Evolutionary conservation across 2,888 invertebrate genomes (phyloP).

Genomic region (Lycophotia porphyrea): DNA sequence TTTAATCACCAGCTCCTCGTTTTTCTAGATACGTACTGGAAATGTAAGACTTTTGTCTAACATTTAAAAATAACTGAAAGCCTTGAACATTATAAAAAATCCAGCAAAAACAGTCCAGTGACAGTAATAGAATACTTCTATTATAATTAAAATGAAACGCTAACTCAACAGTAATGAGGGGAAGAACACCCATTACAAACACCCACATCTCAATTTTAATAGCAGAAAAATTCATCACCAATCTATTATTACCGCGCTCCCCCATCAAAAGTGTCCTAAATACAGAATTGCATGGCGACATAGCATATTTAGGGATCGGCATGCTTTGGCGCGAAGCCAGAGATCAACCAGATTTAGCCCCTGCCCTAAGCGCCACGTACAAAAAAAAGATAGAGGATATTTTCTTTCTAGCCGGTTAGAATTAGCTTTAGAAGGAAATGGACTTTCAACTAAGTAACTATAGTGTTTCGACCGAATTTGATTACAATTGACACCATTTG

Average conservation of each 20-base stretch:
- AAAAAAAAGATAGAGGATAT: slow-evolving; percentile 57
- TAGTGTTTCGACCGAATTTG: background rate
- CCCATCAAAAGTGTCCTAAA: slow-evolving; percentile 86
- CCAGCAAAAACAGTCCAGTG: background rate
- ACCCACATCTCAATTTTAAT: slow-evolving; percentile 53
- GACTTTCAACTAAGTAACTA: slow-evolving; percentile 1
- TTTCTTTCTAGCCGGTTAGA: slow-evolving; percentile 39
- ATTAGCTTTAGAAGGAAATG: slow-evolving; percentile 44
- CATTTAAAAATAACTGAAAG: background rate
- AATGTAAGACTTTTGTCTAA: background rate
- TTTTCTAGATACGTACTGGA: background rate
- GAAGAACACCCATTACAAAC: slow-evolving; percentile 41
- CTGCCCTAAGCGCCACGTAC: slow-evolving; percentile 79
- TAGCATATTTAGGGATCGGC: slow-evolving; percentile 83
- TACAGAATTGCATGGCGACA: slow-evolving; percentile 87
- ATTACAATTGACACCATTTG: background rate
- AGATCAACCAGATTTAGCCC: slow-evolving; percentile 82
- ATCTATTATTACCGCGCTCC: slow-evolving; percentile 76
- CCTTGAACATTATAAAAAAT: background rate
- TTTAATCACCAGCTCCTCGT: no score
- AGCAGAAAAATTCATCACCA: slow-evolving; percentile 58
- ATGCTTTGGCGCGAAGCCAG: slow-evolving; percentile 83
- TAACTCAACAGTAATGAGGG: slow-evolving; percentile 33
- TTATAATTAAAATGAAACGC: slow-evolving; percentile 39
- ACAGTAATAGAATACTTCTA: background rate